phyloP scores from a whole-genome alignment of 2,888 invertebrate species.

The Drosophila merina region DNA sequence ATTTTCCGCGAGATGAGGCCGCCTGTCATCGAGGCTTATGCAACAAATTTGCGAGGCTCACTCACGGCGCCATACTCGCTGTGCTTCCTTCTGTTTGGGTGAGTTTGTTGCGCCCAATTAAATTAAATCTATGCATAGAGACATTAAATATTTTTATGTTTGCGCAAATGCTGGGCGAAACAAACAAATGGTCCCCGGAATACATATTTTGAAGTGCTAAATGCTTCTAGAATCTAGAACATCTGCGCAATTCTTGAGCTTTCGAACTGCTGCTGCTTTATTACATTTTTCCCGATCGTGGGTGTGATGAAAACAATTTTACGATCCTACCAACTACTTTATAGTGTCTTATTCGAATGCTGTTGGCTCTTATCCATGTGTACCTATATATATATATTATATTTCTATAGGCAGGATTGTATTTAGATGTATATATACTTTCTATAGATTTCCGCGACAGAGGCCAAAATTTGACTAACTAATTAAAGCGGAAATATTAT shows the following conservation, averaged over 20 bases:
- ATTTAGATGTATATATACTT: slow-evolving; percentile 10
- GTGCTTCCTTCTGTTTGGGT: neutral
- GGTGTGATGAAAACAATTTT: slow-evolving; percentile 68
- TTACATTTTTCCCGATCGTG: slow-evolving; percentile 56
- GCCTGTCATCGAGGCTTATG: slow-evolving; percentile 68
- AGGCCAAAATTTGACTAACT: slow-evolving; percentile 20
- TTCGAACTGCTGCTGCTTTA: slow-evolving; percentile 55
- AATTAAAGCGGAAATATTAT: slow-evolving; percentile 61
- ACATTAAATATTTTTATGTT: slow-evolving; percentile 47
- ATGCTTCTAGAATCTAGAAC: slow-evolving; percentile 32
- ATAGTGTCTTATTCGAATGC: slow-evolving; percentile 58
- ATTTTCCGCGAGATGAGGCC: slow-evolving; percentile 44
- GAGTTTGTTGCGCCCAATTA: slow-evolving; percentile 56
- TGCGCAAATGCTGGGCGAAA: slow-evolving; percentile 15
- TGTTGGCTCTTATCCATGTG: slow-evolving; percentile 55
- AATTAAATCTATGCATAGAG: slow-evolving; percentile 57
- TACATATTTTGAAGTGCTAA: slow-evolving; percentile 57
- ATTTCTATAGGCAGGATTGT: slow-evolving; percentile 6
- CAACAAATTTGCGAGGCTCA: slow-evolving; percentile 52
- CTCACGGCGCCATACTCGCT: slow-evolving; percentile 23
- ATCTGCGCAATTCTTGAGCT: slow-evolving; percentile 57
- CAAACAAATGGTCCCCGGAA: slow-evolving; percentile 21
- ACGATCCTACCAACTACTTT: slow-evolving; percentile 66
- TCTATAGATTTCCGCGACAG: slow-evolving; percentile 33
- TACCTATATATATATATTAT: slow-evolving; percentile 22